Evolutionary conservation across 1,140 invertebrate genomes (phyloP).

Genomic region (Prorops nasuta): DNA sequence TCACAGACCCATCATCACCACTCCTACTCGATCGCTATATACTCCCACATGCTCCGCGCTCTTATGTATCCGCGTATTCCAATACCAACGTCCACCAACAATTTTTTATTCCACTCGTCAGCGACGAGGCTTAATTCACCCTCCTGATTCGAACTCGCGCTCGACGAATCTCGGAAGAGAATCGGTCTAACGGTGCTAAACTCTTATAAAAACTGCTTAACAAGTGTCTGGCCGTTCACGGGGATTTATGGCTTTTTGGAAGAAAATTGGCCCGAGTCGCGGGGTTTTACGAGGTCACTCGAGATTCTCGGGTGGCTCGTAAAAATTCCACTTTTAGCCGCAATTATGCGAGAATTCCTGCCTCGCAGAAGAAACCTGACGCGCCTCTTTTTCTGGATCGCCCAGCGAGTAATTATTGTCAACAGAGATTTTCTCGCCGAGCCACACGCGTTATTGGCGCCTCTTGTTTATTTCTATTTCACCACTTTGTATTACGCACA

Average conservation of each 20-base stretch:
- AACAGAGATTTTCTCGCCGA: too few species aligned
- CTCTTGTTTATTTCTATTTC: neutral
- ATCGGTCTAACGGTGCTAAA: too few species aligned
- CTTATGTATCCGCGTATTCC: too few species aligned
- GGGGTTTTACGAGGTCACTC: conserved; percentile 33
- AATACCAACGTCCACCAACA: too few species aligned
- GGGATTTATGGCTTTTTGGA: conserved; percentile 35
- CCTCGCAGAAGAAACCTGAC: neutral
- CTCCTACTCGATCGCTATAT: too few species aligned
- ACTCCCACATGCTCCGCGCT: too few species aligned
- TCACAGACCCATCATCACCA: too few species aligned
- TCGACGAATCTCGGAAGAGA: neutral
- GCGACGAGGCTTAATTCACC: conserved; percentile 14
- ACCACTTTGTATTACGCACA: too few species aligned
- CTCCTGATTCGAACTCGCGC: conserved; percentile 2
- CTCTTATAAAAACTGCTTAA: too few species aligned
- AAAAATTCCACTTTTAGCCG: conserved; percentile 20
- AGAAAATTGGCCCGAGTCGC: conserved; percentile 26
- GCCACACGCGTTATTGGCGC: conserved; percentile 1
- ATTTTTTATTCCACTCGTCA: too few species aligned
- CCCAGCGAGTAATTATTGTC: too few species aligned
- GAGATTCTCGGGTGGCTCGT: conserved; percentile 26
- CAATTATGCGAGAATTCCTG: neutral
- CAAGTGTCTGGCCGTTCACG: conserved; percentile 16
- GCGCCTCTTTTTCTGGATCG: too few species aligned